Conservation (phyloP, 2,113 vertebrate species). For the Sula dactylatra region DNA sequence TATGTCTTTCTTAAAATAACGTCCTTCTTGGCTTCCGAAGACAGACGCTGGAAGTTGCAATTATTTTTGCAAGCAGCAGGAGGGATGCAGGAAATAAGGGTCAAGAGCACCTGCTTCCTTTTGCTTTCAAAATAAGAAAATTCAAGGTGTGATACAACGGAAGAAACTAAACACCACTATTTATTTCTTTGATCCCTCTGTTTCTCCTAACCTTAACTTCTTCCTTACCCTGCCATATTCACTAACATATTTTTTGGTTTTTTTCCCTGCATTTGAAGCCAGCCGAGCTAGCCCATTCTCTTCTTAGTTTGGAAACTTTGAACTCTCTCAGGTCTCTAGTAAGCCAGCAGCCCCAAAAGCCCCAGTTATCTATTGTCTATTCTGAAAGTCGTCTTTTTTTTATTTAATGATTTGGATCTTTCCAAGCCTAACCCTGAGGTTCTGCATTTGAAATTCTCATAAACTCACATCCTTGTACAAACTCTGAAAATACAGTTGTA, state of each 20-base stretch:
- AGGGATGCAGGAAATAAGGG: not conserved
- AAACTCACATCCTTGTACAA: not conserved
- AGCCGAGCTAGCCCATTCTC: not conserved
- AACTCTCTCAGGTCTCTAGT: not conserved
- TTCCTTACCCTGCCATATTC: not conserved
- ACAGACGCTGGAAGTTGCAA: not conserved
- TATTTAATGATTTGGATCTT: not conserved
- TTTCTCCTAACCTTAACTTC: not conserved
- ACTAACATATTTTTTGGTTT: not conserved
- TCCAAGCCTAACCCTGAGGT: not conserved
- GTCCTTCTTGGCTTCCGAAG: not conserved
- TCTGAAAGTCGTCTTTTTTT: not conserved
- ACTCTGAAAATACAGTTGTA: not conserved
- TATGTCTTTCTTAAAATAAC: not conserved
- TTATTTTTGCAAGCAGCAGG: not conserved
- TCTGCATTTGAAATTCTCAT: not conserved
- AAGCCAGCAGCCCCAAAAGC: not conserved
- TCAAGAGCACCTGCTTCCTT: not conserved
- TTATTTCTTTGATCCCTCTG: not conserved
- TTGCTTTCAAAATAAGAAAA: not conserved
- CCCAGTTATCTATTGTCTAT: not conserved
- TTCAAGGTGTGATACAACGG: not conserved
- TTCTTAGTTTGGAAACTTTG: not conserved
- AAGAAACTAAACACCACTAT: not conserved
- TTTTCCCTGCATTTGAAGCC: not conserved